Evolutionary conservation across 2,113 vertebrate genomes (phyloP), one percentile per base, ranked within the genome.

Genomic region (Herpailurus yagouaroundi): DNA sequence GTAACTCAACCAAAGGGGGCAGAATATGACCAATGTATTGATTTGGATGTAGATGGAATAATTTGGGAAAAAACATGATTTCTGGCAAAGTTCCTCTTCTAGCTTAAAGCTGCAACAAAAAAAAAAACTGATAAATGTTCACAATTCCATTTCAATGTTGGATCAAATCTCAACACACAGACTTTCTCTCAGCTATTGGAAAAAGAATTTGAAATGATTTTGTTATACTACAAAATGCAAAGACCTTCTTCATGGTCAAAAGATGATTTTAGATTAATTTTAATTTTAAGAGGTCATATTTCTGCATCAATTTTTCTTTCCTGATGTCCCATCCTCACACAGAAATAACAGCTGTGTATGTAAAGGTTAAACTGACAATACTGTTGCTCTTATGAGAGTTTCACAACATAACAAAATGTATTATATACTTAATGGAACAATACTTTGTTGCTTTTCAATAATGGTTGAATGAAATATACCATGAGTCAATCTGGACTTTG

Each of bases 211-310:
- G 64, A 33, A 60, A 71, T 89, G 21, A 50, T 94, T 92, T 88
- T 89, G 19, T 79, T 36, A 29, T 29, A n/a, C 50, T 71, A 77
- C 19, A 68, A 77, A 85, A 64, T 71, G 3, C 29, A 48, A 3
- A 55, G 10, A 77, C 25, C n/a, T 95, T 69, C 55, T 55, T 89
- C 33, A 69, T 36, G 10, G 36, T 90, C 73, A 86, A 63, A 86
- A 96, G n/a, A 89, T 9, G 33, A 81, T 89, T 97, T 92, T 21
- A 63, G 45, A 83, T 86, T 38, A 77, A 93, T 91, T 91, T 97
- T 68, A 80, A 38, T n/a, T 94, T 89, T 77, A 48, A 91, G 38
- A 91, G 18, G 21, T 93, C 71, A 19, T 86, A 80, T 82, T 95
- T 84, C 60, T 91, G 31, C 8, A 76, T 38, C 27, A 69, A 2